Evolutionary conservation across 2,797 vertebrate genomes (phyloP).

Genomic region (Diplodus puntazzo): DNA sequence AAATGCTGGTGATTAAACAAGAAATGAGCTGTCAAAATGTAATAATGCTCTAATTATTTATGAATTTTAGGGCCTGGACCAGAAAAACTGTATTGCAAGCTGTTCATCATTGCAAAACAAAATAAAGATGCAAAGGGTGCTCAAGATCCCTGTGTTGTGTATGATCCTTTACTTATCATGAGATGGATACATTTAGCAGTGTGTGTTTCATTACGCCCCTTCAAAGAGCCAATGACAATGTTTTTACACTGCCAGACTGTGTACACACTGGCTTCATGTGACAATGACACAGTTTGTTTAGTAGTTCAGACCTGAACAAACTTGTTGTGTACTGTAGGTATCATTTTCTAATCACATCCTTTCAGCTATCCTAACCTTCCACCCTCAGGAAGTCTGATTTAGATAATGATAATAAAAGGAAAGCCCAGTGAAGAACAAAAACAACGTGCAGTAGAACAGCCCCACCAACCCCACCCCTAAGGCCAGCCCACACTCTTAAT

Average conservation of each 20-base stretch:
- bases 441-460: slow-evolving; percentile 39
- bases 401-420: slow-evolving; percentile 59
- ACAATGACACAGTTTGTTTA: slow-evolving; percentile 61
- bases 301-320: slow-evolving; percentile 59
- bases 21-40: too few relatives aligned
- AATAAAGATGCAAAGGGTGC: not conserved
- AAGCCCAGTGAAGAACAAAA: slow-evolving; percentile 65
- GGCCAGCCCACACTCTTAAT: slow-evolving; percentile 69
- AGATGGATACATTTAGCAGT: slow-evolving; percentile 34
- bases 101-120: not conserved
- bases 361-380: slow-evolving; percentile 63
- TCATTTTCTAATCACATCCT: slow-evolving; percentile 68
- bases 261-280: slow-evolving; percentile 66
- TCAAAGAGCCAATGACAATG: slow-evolving; percentile 48
- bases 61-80: too few relatives aligned
- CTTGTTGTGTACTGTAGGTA: slow-evolving; percentile 58
- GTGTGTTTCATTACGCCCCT: slow-evolving; percentile 35
- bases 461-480: slow-evolving; percentile 39
- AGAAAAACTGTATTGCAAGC: not conserved
- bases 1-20: too few relatives aligned
- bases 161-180: slow-evolving; percentile 19
- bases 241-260: slow-evolving; percentile 73
- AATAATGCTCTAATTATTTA: too few relatives aligned
- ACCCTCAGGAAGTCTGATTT: slow-evolving; percentile 74
- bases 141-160: slow-evolving; percentile 5